Evolutionary conservation across 2,888 invertebrate genomes (phyloP).

Genomic region (Masnerella sp.): DNA sequence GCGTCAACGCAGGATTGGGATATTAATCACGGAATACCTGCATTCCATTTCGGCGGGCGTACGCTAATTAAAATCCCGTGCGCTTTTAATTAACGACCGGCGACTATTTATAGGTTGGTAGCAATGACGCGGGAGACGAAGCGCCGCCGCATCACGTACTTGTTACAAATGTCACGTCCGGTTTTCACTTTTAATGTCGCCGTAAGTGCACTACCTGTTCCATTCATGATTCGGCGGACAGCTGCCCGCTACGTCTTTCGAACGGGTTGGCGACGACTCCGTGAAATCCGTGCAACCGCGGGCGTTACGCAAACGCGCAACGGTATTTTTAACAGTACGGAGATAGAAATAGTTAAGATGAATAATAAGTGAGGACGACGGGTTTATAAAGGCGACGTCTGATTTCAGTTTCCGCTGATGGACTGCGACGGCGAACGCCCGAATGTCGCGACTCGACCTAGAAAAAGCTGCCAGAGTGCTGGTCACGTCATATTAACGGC

Average conservation of each 20-base stretch:
- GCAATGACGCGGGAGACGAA: not conserved
- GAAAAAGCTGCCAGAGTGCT: slow-evolving; percentile 33
- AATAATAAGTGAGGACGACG: not conserved
- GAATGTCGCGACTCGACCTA: slow-evolving; percentile 26
- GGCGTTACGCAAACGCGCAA: slow-evolving; percentile 25
- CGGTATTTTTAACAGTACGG: slow-evolving; percentile 12
- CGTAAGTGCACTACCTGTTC: slow-evolving; percentile 27
- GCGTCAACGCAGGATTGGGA: slow-evolving; percentile 6
- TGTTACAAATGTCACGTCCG: slow-evolving; percentile 22
- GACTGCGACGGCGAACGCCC: not conserved
- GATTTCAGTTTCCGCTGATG: slow-evolving; percentile 7
- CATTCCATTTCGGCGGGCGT: slow-evolving; percentile 5
- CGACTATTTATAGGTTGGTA: slow-evolving; percentile 10
- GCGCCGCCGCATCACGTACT: not conserved
- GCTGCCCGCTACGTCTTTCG: too few species aligned
- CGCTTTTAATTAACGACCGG: slow-evolving; percentile 26
- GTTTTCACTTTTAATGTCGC: slow-evolving; percentile 36
- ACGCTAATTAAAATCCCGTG: slow-evolving; percentile 14
- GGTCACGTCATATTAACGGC: slow-evolving; percentile 59
- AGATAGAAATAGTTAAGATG: slow-evolving; percentile 1
- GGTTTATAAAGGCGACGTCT: not conserved
- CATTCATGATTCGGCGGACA: slow-evolving; percentile 26
- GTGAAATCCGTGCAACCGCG: too few species aligned
- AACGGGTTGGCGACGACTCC: too few species aligned
- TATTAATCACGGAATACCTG: slow-evolving; percentile 20